Conservation (phyloP, 1,140 invertebrate species). For the Drosophila ohnishii region DNA sequence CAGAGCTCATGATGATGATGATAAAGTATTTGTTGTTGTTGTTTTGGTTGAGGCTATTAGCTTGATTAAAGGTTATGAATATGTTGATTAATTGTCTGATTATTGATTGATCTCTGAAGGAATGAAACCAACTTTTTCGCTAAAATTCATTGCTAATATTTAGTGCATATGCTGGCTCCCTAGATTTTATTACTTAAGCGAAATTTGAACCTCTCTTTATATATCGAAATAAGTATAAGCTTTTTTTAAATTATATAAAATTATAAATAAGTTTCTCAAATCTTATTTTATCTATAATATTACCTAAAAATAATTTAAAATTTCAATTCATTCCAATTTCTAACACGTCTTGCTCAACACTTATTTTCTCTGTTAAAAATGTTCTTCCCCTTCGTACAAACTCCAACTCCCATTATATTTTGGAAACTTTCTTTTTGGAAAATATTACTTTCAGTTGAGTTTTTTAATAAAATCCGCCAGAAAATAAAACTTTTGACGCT, state of each 20-base stretch:
- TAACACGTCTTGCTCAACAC: neutral
- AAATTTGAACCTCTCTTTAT: no score
- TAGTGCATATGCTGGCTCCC: neutral
- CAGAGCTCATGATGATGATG: constrained; percentile 14
- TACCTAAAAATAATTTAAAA: neutral
- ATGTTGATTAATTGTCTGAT: constrained; percentile 19
- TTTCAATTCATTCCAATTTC: neutral
- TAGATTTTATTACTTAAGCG: neutral
- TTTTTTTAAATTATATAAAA: no score
- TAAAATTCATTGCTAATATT: neutral
- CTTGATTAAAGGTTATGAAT: constrained; percentile 56
- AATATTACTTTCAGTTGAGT: constrained; percentile 31
- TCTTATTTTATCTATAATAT: neutral
- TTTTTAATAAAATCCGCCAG: constrained; percentile 53
- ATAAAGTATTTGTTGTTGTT: constrained; percentile 35
- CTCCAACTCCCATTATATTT: constrained; percentile 15
- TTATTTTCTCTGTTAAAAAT: constrained; percentile 7
- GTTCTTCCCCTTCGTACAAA: neutral
- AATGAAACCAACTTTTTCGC: neutral
- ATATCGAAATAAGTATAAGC: no score
- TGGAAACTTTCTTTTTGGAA: constrained; percentile 39
- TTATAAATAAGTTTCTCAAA: no score
- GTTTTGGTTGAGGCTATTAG: constrained; percentile 53
- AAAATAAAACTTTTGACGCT: constrained; percentile 43
- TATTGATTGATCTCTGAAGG: neutral